A percentile compares a stretch with the other conserved stretches of the same genome.
phyloP scores from a whole-genome alignment of 1,140 invertebrate genomes.

The Drosophila saltans region DNA sequence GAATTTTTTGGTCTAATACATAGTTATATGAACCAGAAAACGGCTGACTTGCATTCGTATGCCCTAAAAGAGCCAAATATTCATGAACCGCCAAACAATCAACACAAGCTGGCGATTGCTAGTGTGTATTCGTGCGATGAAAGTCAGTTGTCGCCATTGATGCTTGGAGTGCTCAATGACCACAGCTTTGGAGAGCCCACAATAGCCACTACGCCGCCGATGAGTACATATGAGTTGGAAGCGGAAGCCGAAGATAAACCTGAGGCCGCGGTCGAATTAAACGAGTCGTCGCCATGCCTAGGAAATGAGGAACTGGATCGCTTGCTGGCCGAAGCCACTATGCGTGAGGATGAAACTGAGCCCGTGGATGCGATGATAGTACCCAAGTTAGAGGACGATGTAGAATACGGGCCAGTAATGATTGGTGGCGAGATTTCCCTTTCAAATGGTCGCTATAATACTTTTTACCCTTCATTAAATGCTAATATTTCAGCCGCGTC shows the following conservation, averaged over 20 bases:
- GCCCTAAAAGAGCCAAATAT: conserved; percentile 70
- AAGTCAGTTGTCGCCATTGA: conserved; percentile 29
- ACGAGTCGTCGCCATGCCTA: conserved; percentile 1
- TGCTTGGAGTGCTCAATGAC: conserved; percentile 54
- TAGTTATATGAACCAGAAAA: conserved; percentile 70
- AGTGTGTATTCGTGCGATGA: conserved; percentile 43
- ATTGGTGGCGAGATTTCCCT: conserved; percentile 44
- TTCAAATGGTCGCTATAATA: conserved; percentile 36
- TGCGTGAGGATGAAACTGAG: conserved; percentile 1
- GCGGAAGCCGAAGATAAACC: not conserved
- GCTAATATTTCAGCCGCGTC: not conserved
- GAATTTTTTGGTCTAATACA: conserved; percentile 76
- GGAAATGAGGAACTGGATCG: conserved; percentile 34
- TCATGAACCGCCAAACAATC: conserved; percentile 17
- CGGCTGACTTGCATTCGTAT: conserved; percentile 75
- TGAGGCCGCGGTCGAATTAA: conserved; percentile 19
- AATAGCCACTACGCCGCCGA: not conserved
- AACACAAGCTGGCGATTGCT: conserved; percentile 43
- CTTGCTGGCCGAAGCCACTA: conserved; percentile 32
- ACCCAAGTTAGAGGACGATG: conserved; percentile 14
- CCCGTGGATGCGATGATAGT: conserved; percentile 9
- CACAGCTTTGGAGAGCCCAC: conserved; percentile 45
- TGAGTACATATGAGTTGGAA: not conserved
- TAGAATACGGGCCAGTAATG: conserved; percentile 45
- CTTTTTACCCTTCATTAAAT: not conserved